Conservation (phyloP, 2,888 invertebrate species). For the Apamea sordens region DNA sequence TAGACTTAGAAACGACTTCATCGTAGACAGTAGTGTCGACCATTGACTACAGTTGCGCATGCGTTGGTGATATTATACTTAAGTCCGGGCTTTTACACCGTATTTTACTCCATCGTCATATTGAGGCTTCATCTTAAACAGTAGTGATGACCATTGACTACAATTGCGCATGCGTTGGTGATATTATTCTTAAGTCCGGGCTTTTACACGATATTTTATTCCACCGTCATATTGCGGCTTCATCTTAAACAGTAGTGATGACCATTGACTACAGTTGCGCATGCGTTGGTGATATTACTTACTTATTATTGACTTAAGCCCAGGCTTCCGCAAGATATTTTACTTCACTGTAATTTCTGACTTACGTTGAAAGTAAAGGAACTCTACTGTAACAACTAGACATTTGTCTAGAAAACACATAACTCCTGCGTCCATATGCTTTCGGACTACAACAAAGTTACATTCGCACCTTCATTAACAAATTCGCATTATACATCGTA, state of each 20-base stretch:
- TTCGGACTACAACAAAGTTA: background rate
- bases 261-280: background rate
- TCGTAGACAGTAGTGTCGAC: constrained; percentile 12
- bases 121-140: background rate
- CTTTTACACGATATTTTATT: background rate
- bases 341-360: background rate
- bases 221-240: background rate
- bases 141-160: background rate
- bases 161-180: background rate
- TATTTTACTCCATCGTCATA: background rate
- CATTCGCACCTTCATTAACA: background rate
- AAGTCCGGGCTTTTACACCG: background rate
- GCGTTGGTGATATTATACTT: background rate
- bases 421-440: background rate
- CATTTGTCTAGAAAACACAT: background rate
- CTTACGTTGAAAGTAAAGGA: background rate
- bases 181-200: background rate
- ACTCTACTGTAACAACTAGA: background rate
- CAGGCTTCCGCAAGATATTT: background rate
- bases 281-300: constrained; percentile 1
- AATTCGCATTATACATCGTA: background rate
- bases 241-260: background rate
- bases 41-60: background rate
- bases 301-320: no score
- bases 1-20: constrained; percentile 39